Evolutionary conservation across 2,888 invertebrate genomes (phyloP).

Genomic region (Podotricha telesiphe): DNA sequence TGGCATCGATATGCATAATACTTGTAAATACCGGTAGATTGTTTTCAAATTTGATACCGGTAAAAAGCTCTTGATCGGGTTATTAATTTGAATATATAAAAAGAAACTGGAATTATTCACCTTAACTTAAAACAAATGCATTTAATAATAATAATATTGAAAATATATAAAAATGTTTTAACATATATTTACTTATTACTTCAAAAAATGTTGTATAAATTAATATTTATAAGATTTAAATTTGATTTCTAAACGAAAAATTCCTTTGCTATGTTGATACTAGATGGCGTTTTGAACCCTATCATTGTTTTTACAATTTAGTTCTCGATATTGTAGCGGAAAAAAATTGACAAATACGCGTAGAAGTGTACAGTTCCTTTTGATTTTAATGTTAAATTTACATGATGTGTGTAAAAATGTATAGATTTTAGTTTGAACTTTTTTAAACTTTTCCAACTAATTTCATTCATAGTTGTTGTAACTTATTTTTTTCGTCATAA

Average conservation of each 20-base stretch:
- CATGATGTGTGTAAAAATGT: conserved; percentile 16
- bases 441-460: background rate
- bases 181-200: too few relatives aligned
- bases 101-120: too few relatives aligned
- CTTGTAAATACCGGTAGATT: too few relatives aligned
- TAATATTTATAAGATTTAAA: background rate
- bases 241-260: background rate
- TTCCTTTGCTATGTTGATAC: background rate
- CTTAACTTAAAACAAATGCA: too few relatives aligned
- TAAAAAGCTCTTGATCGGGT: too few relatives aligned
- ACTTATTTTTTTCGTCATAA: conserved; percentile 21
- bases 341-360: conserved; percentile 39
- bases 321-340: conserved; percentile 10
- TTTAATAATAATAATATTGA: too few relatives aligned
- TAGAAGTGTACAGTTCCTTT: conserved; percentile 31
- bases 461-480: conserved; percentile 2
- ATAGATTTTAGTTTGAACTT: background rate
- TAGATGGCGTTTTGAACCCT: conserved; percentile 13
- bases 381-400: conserved; percentile 24
- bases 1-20: too few relatives aligned
- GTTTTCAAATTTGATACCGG: too few relatives aligned
- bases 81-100: too few relatives aligned
- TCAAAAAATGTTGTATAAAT: too few relatives aligned
- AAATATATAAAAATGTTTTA: too few relatives aligned
- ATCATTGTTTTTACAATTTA: conserved; percentile 20